Evolutionary conservation across 2,888 invertebrate species (phyloP).

Genomic region (Idaea straminata): DNA sequence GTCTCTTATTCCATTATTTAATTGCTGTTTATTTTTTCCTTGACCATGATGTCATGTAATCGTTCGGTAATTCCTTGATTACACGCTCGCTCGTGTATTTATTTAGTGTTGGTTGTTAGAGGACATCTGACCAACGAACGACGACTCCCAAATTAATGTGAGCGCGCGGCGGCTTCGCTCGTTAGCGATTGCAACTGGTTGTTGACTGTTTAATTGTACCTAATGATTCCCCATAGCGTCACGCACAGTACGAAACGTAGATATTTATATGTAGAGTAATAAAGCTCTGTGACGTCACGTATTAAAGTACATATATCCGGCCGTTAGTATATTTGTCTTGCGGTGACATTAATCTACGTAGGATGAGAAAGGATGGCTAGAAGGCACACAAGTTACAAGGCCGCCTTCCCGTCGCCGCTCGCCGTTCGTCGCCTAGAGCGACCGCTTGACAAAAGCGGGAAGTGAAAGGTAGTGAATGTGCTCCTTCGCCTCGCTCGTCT

Average conservation of each 20-base stretch:
- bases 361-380: conserved; percentile 68
- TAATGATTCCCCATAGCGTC: neutral
- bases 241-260: conserved; percentile 25
- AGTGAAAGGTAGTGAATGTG: conserved; percentile 80
- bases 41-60: conserved; percentile 66
- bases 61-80: conserved; percentile 46
- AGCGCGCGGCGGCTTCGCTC: conserved; percentile 12
- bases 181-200: conserved; percentile 15
- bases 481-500: conserved; percentile 63
- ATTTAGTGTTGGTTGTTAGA: conserved; percentile 22
- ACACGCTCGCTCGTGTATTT: conserved; percentile 20
- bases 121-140: conserved; percentile 17
- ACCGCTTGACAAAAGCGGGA: conserved; percentile 76
- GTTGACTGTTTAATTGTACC: conserved; percentile 7
- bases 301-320: conserved; percentile 9
- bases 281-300: neutral
- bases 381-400: conserved; percentile 71
- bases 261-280: conserved; percentile 20
- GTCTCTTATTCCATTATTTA: conserved; percentile 52
- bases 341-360: conserved; percentile 31
- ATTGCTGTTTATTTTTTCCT: conserved; percentile 62
- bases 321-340: conserved; percentile 1
- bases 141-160: conserved; percentile 36
- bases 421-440: conserved; percentile 57
- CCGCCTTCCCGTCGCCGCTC: conserved; percentile 55